A percentile compares a stretch with the other conserved stretches of the same genome.
phyloP scores from a whole-genome alignment of 2,113 vertebrate genomes.

The Otis tarda region DNA sequence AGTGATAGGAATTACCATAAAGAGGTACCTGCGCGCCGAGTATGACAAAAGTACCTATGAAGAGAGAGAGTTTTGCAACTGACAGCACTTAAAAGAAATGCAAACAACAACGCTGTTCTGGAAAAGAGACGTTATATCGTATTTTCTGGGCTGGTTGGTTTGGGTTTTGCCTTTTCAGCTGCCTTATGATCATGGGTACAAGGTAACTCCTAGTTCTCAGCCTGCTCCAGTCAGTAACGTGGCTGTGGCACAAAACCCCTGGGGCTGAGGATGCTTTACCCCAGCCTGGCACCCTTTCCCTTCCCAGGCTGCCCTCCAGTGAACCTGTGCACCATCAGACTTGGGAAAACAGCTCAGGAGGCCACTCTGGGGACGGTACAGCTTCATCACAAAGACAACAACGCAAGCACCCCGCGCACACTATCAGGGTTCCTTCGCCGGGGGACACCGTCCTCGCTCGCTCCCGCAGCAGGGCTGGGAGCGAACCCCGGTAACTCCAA shows the following conservation, averaged over 20 bases:
- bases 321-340: not conserved
- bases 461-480: not conserved
- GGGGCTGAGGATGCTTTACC: not conserved
- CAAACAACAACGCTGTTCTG: not conserved
- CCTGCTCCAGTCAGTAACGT: not conserved
- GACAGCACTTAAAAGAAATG: not conserved
- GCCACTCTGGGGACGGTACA: accelerated
- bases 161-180: not conserved
- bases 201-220: not conserved
- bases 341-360: accelerated
- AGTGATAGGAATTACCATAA: not conserved
- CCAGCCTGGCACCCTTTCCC: not conserved
- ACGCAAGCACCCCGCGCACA: accelerated
- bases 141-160: not conserved
- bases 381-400: accelerated
- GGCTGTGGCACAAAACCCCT: not conserved
- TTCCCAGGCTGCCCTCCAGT: not conserved
- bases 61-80: not conserved
- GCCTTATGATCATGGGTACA: accelerated
- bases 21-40: not conserved
- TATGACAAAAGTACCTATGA: not conserved
- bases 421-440: accelerated
- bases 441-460: accelerated
- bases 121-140: accelerated
- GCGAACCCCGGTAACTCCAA: not conserved